Conservation (phyloP, 2,888 invertebrate genomes). For the Lycaena phlaeas region DNA sequence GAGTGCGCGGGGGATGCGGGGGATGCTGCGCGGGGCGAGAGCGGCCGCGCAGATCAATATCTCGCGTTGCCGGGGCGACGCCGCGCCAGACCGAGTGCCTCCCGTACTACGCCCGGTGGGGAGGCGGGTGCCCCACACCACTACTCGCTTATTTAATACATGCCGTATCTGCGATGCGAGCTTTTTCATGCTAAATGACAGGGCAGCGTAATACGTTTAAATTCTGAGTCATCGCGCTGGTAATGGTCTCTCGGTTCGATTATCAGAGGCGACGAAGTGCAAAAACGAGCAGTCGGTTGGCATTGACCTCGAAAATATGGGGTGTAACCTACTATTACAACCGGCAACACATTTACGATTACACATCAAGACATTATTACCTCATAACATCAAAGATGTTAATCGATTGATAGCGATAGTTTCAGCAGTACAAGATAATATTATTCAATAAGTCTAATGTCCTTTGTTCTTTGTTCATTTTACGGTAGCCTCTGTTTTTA, state of each 20-base stretch:
- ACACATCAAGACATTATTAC: too few relatives aligned
- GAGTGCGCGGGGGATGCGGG: conserved; percentile 29
- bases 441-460: too few relatives aligned
- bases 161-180: conserved; percentile 63
- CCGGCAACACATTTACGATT: conserved; percentile 4
- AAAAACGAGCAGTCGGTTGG: conserved; percentile 31
- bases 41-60: conserved; percentile 63
- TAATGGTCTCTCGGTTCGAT: conserved; percentile 25
- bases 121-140: conserved; percentile 30
- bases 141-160: conserved; percentile 69
- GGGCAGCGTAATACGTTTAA: conserved; percentile 45
- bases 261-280: conserved; percentile 25
- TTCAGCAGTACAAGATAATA: too few relatives aligned
- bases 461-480: too few relatives aligned
- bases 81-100: conserved; percentile 76
- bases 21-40: conserved; percentile 38
- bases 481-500: too few relatives aligned
- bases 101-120: conserved; percentile 59
- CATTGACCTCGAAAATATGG: conserved; percentile 41
- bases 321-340: conserved; percentile 11
- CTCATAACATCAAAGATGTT: too few relatives aligned
- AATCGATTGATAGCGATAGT: too few relatives aligned
- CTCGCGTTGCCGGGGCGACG: conserved; percentile 73
- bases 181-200: conserved; percentile 65
- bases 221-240: conserved; percentile 35